Evolutionary conservation across 2,797 vertebrate genomes (phyloP).

Genomic region (Sebastes aleutianus): DNA sequence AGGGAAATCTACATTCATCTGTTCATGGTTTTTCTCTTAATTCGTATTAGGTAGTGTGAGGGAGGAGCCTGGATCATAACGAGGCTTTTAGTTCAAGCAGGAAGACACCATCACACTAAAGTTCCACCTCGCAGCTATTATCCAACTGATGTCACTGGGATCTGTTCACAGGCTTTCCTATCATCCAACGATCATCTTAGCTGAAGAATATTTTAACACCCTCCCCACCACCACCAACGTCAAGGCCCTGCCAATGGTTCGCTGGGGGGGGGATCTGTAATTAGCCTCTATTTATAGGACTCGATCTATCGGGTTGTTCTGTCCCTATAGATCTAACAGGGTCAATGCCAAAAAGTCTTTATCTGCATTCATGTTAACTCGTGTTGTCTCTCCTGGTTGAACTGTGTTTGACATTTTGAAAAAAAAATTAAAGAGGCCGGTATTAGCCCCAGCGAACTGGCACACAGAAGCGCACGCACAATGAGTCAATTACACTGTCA

Average conservation of each 20-base stretch:
- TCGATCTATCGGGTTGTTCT: not conserved
- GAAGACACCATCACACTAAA: too few relatives aligned
- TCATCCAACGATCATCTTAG: too few relatives aligned
- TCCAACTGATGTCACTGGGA: too few relatives aligned
- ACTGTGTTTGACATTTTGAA: conserved; percentile 10
- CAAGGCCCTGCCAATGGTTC: too few relatives aligned
- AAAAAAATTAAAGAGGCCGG: rapidly evolving
- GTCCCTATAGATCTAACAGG: not conserved
- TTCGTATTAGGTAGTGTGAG: too few relatives aligned
- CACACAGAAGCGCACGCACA: not conserved
- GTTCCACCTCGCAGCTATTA: too few relatives aligned
- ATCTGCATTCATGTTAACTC: not conserved
- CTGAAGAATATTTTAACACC: too few relatives aligned
- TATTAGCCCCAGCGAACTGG: not conserved
- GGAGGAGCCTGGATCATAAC: too few relatives aligned
- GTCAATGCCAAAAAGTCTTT: not conserved
- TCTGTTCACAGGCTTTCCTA: too few relatives aligned
- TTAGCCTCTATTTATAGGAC: not conserved
- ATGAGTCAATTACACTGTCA: conserved; percentile 53
- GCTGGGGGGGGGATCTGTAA: not conserved
- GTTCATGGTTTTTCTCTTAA: too few relatives aligned
- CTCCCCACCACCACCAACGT: not conserved
- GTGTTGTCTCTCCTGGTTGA: not conserved
- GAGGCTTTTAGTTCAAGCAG: too few relatives aligned
- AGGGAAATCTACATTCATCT: too few relatives aligned